Evolutionary conservation across 2,888 invertebrate genomes (phyloP).

Genomic region (Cantharis lateralis): DNA sequence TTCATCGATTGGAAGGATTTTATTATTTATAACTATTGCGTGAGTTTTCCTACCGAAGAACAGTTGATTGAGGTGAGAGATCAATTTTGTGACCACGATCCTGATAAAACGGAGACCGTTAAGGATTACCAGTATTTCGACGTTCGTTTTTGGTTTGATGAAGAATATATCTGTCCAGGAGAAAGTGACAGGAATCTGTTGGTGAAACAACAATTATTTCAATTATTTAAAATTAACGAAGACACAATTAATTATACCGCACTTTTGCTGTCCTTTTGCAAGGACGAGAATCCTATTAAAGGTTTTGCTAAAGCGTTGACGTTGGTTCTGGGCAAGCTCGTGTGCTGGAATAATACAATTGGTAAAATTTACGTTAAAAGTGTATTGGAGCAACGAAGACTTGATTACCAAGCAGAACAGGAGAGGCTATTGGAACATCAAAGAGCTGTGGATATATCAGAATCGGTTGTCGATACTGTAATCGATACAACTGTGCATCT

Average conservation of each 20-base stretch:
- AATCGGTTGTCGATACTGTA: conserved; percentile 38
- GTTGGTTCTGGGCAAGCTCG: conserved; percentile 60
- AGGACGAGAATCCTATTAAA: conserved; percentile 58
- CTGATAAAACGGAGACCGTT: conserved; percentile 49
- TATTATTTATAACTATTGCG: conserved; percentile 62
- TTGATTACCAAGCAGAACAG: conserved; percentile 32
- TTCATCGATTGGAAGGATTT: conserved; percentile 71
- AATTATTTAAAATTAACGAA: conserved; percentile 59
- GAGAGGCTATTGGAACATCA: conserved; percentile 19
- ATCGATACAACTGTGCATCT: conserved; percentile 43
- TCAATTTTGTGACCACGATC: conserved; percentile 59
- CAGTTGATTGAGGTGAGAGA: conserved; percentile 60
- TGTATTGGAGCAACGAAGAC: conserved; percentile 26
- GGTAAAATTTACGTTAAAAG: conserved; percentile 58
- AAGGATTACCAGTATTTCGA: conserved; percentile 48
- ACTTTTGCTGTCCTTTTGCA: conserved; percentile 67
- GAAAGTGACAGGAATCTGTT: conserved; percentile 36
- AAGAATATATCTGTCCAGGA: conserved; percentile 20
- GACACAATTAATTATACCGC: conserved; percentile 65
- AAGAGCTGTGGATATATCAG: conserved; percentile 33
- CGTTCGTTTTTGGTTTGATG: conserved; percentile 56
- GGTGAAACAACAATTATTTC: conserved; percentile 63
- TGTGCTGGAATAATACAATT: conserved; percentile 57
- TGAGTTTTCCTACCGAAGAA: conserved; percentile 60
- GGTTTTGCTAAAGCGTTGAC: conserved; percentile 65